These are phyloP conservation scores for Neosilurus hyrtlii DNA, from an alignment of 2,797 vertebrate species.

Conservation along the genomic window DNA sequence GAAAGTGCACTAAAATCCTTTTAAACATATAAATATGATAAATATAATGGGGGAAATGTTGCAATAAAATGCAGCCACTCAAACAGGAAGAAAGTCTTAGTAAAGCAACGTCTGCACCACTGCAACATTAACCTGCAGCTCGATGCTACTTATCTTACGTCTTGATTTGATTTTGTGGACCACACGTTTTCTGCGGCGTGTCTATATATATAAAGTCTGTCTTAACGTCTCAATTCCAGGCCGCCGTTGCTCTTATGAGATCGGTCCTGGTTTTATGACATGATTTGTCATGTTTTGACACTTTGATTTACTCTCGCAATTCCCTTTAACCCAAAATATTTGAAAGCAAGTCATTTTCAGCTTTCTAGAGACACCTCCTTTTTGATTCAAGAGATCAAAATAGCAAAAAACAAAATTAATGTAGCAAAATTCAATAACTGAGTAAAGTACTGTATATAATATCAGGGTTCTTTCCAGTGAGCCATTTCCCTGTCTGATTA, in stretches of 20 bases:
- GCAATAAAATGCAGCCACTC: background rate
- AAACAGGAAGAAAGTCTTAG: background rate
- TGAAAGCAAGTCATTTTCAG: conserved; percentile 1
- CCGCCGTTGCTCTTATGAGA: conserved; percentile 16
- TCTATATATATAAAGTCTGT: background rate
- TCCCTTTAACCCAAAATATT: conserved; percentile 1
- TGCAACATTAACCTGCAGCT: conserved; percentile 8
- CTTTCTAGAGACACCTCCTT: background rate
- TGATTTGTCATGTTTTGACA: conserved; percentile 22
- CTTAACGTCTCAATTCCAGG: background rate
- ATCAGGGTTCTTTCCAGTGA: background rate
- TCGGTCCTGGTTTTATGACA: conserved; percentile 24
- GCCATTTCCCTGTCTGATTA: background rate
- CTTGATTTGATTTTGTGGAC: background rate
- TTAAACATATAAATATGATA: background rate
- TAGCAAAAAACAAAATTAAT: background rate
- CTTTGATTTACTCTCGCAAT: conserved; percentile 25
- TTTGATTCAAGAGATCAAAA: background rate
- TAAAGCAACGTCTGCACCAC: background rate
- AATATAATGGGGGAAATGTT: background rate
- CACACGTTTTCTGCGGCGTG: background rate
- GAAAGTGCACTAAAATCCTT: conserved; percentile 13
- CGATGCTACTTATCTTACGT: background rate
- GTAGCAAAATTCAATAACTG: background rate
- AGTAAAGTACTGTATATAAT: background rate